phyloP scores from a whole-genome alignment of 1,140 invertebrate species.

The Trichogramma pretiosum region DNA sequence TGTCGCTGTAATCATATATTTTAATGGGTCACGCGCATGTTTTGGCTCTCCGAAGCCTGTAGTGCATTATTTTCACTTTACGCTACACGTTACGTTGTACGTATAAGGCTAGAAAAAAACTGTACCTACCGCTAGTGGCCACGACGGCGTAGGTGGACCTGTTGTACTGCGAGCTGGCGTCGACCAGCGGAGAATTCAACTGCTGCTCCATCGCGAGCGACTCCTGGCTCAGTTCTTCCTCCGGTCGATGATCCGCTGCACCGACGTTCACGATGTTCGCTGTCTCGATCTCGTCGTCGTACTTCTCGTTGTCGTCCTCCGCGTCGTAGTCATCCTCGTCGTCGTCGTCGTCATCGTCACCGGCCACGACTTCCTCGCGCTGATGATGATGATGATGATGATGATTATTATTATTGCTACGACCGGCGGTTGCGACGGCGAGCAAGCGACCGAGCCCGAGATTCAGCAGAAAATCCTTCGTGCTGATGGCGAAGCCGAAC shows the following conservation, averaged over 20 bases:
- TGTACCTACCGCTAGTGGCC: conserved; percentile 31
- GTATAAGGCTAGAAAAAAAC: neutral
- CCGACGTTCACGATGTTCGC: conserved; percentile 35
- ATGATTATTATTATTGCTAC: too few relatives aligned
- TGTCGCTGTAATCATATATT: too few relatives aligned
- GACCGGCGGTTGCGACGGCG: conserved; percentile 37
- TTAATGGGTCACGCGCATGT: too few relatives aligned
- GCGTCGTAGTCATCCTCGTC: conserved; percentile 25
- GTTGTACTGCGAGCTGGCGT: conserved; percentile 40
- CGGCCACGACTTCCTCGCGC: conserved; percentile 19
- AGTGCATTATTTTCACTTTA: too few relatives aligned
- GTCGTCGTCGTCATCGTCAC: conserved; percentile 31
- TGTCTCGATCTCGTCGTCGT: conserved; percentile 25
- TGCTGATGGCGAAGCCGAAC: conserved; percentile 58
- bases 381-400: too few relatives aligned
- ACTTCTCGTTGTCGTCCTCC: conserved; percentile 3
- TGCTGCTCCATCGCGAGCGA: conserved; percentile 47
- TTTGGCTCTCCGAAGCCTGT: too few relatives aligned
- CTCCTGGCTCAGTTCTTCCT: too few relatives aligned
- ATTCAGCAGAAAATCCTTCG: conserved; percentile 58
- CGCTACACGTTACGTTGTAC: too few relatives aligned
- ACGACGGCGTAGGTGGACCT: conserved; percentile 42
- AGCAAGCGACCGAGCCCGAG: conserved; percentile 46
- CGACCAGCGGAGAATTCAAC: conserved; percentile 46
- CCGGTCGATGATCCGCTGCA: conserved; percentile 7